Percentiles rank a stretch among this genome's conserved stretches.
Evolutionary conservation across 2,797 vertebrate genomes (phyloP).

Genomic region (Mus caroli): DNA sequence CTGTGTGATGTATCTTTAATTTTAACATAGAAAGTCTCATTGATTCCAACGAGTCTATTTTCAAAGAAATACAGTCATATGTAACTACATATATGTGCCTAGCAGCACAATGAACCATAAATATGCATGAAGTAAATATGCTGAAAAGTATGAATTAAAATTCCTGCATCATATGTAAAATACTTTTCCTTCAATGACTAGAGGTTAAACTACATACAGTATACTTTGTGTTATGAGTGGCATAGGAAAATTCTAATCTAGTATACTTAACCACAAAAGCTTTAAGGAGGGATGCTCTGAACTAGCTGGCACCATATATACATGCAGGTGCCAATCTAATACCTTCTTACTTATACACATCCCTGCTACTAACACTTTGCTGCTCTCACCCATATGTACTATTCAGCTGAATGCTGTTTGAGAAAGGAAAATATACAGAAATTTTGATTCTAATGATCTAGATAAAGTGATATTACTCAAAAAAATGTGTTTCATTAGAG

Average conservation of each 20-base stretch:
- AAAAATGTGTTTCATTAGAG: slow-evolving; percentile 57
- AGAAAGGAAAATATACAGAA: slow-evolving; percentile 68
- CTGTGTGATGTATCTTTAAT: not conserved
- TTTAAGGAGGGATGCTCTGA: not conserved
- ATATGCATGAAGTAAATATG: not conserved
- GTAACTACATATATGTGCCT: slow-evolving; percentile 6
- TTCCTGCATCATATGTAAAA: slow-evolving; percentile 18
- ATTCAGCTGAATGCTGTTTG: slow-evolving; percentile 40
- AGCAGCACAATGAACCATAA: not conserved
- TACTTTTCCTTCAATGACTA: not conserved
- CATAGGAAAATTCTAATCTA: slow-evolving; percentile 48
- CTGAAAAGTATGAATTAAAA: slow-evolving; percentile 32
- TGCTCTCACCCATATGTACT: not conserved
- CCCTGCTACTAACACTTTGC: not conserved
- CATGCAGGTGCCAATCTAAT: not conserved
- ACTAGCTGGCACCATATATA: not conserved
- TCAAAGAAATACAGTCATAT: slow-evolving; percentile 1
- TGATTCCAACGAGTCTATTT: not conserved
- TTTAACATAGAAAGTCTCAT: not conserved
- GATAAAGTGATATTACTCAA: slow-evolving; percentile 6
- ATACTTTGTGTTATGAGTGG: not conserved
- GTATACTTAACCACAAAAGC: not conserved
- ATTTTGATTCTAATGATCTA: slow-evolving; percentile 12
- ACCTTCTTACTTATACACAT: slow-evolving; percentile 38
- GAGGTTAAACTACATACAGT: not conserved